Conservation (phyloP, 2,113 vertebrate species). For the Globicephala melas region DNA sequence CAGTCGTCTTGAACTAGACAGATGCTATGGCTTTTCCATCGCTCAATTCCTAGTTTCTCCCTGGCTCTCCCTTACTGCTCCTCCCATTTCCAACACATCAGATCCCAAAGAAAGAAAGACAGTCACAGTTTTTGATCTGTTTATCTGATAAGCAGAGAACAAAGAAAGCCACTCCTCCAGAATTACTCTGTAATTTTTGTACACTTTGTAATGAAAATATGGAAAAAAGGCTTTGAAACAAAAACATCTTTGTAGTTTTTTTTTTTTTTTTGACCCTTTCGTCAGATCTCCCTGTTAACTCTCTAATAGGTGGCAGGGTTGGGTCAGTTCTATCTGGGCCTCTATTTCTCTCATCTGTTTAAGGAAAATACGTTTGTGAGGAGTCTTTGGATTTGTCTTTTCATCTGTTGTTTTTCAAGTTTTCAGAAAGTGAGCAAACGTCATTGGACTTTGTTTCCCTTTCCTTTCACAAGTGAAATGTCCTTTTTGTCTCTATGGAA, state of each 20-base stretch:
- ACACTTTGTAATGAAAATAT: neutral
- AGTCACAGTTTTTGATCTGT: neutral
- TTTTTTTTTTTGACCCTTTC: neutral
- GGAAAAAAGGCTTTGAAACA: conserved; percentile 11
- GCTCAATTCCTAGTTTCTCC: fast-evolving
- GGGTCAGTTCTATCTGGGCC: no score
- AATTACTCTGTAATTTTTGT: neutral
- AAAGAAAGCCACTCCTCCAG: neutral
- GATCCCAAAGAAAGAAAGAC: neutral
- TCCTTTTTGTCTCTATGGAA: conserved; percentile 26
- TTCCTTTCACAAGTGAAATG: neutral
- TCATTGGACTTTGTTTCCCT: neutral
- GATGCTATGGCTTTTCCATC: neutral
- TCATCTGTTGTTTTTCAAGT: conserved; percentile 20
- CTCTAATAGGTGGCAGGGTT: neutral
- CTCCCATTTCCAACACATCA: neutral
- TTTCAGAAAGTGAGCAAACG: conserved; percentile 29
- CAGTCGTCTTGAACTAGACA: neutral
- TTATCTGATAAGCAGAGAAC: neutral
- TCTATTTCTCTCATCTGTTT: conserved; percentile 23
- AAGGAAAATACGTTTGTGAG: neutral
- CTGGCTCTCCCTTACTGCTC: neutral
- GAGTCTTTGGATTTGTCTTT: conserved; percentile 11
- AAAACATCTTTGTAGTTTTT: neutral
- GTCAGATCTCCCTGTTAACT: neutral